Evolutionary conservation across 2,888 invertebrate genomes (phyloP).

Genomic region (Caenorhabditis sp.): DNA sequence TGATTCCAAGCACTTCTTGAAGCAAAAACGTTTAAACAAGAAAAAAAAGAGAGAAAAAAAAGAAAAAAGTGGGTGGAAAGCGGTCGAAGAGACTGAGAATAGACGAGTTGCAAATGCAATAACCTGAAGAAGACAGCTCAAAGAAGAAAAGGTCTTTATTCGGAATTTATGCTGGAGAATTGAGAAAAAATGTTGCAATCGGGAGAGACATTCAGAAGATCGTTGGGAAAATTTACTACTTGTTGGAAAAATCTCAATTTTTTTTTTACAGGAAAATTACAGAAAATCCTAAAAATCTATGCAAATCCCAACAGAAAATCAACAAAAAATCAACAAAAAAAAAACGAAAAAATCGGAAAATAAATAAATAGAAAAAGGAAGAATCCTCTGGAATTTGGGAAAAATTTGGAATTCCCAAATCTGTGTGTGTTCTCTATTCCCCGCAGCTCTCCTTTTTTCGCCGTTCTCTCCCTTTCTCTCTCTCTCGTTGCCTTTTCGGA

Average conservation of each 20-base stretch:
- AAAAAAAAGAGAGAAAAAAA: background rate
- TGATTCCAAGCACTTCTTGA: no score
- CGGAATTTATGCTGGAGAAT: background rate
- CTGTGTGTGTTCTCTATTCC: conserved; percentile 20
- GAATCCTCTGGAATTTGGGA: background rate
- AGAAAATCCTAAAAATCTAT: no score
- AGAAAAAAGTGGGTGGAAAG: background rate
- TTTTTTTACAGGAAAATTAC: no score
- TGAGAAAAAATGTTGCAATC: no score
- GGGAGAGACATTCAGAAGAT: background rate
- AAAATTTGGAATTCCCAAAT: conserved; percentile 3
- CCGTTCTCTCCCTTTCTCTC: conserved; percentile 1
- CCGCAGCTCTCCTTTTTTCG: conserved; percentile 4
- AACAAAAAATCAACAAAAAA: no score
- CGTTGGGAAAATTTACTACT: no score
- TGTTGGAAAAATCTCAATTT: no score
- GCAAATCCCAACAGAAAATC: no score
- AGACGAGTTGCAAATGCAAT: conserved; percentile 16
- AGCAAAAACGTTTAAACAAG: no score
- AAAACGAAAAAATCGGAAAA: background rate
- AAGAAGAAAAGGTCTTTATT: background rate
- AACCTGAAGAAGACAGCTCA: conserved; percentile 5
- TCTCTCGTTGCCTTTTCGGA: background rate
- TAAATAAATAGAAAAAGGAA: no score
- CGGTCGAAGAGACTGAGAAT: background rate